Evolutionary conservation across 2,113 vertebrate species (phyloP).

Genomic region (Recurvirostra avosetta): DNA sequence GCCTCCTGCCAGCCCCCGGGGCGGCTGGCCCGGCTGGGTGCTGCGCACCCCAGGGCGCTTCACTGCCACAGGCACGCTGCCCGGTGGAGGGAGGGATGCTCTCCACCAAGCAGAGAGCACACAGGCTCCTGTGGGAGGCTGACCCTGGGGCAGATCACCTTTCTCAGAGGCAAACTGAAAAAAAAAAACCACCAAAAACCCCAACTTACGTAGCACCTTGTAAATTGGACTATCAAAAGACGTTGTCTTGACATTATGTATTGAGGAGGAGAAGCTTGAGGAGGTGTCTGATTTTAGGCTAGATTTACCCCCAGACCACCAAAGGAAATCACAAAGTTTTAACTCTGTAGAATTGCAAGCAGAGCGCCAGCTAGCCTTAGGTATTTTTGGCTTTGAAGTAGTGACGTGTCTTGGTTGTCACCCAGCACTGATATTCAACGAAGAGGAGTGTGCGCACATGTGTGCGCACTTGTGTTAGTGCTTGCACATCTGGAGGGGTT

Average conservation of each 20-base stretch:
- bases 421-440: neutral
- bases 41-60: neutral
- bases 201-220: neutral
- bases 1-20: neutral
- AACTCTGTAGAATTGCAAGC: neutral
- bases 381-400: neutral
- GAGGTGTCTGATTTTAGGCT: neutral
- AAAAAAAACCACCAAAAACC: neutral
- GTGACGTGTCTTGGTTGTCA: accelerated
- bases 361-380: neutral
- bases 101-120: neutral
- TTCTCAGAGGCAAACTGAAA: neutral
- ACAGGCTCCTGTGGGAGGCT: neutral
- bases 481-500: neutral
- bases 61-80: neutral
- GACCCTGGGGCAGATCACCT: neutral
- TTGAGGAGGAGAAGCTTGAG: neutral
- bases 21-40: no score
- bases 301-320: neutral
- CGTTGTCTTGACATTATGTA: neutral
- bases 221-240: neutral
- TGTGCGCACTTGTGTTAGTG: accelerated
- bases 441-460: accelerated
- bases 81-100: accelerated
- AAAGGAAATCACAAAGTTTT: neutral